Evolutionary conservation across 2,888 invertebrate species (phyloP).

Genomic region (Lasioglossum vierecki): DNA sequence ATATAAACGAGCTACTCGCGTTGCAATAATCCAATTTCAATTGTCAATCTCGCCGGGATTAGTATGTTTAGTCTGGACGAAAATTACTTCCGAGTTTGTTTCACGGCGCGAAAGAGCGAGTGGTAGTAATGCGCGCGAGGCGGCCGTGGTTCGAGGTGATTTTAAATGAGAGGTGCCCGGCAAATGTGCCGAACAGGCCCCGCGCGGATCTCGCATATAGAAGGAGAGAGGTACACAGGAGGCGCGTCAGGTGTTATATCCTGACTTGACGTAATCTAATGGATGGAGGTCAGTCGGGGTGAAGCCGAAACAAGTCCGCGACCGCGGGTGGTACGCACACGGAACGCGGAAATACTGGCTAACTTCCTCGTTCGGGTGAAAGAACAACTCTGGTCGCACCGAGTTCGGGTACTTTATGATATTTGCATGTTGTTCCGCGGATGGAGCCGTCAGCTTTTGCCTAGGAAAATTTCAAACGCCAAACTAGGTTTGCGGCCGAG

Average conservation of each 20-base stretch:
- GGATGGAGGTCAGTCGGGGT: constrained; percentile 74
- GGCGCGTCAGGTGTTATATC: constrained; percentile 58
- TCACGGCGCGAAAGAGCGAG: constrained; percentile 53
- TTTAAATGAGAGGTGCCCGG: constrained; percentile 17
- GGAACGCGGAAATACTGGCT: constrained; percentile 69
- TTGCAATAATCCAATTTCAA: constrained; percentile 73
- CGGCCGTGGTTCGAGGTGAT: constrained; percentile 5
- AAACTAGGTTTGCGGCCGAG: neutral
- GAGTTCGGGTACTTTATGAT: constrained; percentile 38
- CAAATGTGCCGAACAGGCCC: constrained; percentile 35
- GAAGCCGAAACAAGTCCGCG: constrained; percentile 70
- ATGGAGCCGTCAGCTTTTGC: neutral
- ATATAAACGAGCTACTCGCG: neutral
- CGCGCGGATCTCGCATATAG: neutral
- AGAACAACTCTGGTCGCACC: constrained; percentile 48
- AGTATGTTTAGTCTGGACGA: constrained; percentile 75
- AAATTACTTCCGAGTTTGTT: constrained; percentile 74
- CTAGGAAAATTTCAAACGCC: neutral
- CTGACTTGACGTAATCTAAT: constrained; percentile 70
- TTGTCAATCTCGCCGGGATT: constrained; percentile 64
- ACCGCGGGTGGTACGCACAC: constrained; percentile 67
- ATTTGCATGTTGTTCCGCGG: constrained; percentile 36
- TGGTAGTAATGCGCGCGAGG: constrained; percentile 41
- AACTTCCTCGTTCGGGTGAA: constrained; percentile 54
- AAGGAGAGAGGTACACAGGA: constrained; percentile 22